phyloP scores from a whole-genome alignment of 64 coral and sea anemone species.

The Astreopora myriophthalma region DNA sequence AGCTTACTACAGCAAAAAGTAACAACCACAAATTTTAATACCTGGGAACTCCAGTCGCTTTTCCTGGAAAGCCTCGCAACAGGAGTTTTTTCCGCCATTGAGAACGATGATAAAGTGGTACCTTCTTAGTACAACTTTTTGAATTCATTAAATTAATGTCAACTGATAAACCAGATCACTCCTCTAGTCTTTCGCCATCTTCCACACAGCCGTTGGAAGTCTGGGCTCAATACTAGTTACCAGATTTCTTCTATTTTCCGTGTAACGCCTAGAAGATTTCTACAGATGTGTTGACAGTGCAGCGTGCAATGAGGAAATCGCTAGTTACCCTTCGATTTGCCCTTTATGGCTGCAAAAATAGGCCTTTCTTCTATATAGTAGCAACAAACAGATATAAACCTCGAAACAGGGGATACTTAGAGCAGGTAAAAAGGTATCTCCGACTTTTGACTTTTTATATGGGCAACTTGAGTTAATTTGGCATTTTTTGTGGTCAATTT shows the following conservation, averaged over 20 bases:
- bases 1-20: too few species aligned
- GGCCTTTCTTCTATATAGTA: conserved; percentile 91
- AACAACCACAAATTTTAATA: neutral
- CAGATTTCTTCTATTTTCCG: neutral
- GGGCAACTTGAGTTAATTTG: neutral
- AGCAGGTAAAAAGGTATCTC: conserved; percentile 61
- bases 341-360: conserved; percentile 91
- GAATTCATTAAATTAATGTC: too few species aligned
- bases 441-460: neutral
- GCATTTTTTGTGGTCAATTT: too few species aligned
- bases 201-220: neutral
- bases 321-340: conserved; percentile 83
- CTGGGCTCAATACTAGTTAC: neutral
- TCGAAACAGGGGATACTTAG: conserved; percentile 76
- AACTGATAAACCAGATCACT: too few species aligned
- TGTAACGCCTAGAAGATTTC: conserved; percentile 25
- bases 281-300: neutral
- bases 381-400: conserved; percentile 79
- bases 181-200: neutral
- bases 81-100: neutral
- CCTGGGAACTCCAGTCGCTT: neutral
- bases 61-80: neutral
- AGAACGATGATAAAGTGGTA: neutral
- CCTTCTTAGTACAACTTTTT: too few species aligned
- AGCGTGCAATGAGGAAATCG: conserved; percentile 51